Conservation (phyloP, 2,113 vertebrate genomes). For the Ageneiosus marmoratus region DNA sequence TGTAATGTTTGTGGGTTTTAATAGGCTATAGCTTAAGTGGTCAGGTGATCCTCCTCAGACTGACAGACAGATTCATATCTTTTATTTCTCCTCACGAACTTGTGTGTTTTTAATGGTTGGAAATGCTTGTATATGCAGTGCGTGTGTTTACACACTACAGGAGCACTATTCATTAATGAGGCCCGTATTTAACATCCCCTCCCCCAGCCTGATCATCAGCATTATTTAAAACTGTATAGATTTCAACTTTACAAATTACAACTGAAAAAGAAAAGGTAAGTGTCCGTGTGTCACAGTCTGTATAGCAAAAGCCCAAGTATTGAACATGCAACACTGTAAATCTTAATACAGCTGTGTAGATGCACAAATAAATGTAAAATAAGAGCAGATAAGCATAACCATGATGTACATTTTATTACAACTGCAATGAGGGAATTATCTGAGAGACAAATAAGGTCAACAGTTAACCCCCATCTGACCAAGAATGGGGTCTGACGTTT, state of each 20-base stretch:
- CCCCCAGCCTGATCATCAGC: no score
- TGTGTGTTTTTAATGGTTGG: neutral
- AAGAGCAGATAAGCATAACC: neutral
- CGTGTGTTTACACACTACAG: neutral
- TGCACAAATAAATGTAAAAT: neutral
- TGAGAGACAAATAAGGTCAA: slow-evolving; percentile 4
- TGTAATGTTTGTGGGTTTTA: neutral
- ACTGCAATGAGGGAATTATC: slow-evolving; percentile 8
- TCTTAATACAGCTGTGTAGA: neutral
- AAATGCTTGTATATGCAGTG: neutral
- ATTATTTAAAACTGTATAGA: no score
- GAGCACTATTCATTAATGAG: neutral
- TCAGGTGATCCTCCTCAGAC: neutral
- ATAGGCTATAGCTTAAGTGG: neutral
- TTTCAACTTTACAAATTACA: no score
- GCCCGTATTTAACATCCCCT: neutral
- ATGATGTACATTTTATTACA: slow-evolving; percentile 8
- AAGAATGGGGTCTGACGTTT: slow-evolving; percentile 30
- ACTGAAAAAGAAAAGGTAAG: neutral
- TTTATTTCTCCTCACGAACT: neutral
- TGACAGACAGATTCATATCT: neutral
- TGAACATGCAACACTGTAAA: neutral
- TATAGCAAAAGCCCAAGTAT: neutral
- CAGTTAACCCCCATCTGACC: slow-evolving; percentile 1
- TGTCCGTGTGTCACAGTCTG: neutral